phyloP scores from a whole-genome alignment of 2,888 invertebrate species.

The Drosophila lacicola region DNA sequence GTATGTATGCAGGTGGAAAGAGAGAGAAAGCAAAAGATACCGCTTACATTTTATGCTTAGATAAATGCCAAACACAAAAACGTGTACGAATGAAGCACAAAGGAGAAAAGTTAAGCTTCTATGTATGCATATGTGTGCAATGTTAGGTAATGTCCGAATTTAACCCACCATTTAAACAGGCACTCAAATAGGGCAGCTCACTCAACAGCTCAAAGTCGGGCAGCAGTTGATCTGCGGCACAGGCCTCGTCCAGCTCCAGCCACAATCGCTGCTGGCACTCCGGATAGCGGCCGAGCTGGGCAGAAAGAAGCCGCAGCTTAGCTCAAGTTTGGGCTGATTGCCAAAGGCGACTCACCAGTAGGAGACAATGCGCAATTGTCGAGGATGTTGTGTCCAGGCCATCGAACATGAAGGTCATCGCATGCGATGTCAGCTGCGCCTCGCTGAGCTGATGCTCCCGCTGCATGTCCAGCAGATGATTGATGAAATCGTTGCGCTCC shows the following conservation, averaged over 20 bases:
- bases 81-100: background rate
- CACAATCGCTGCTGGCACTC: constrained; percentile 74
- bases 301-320: background rate
- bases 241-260: constrained; percentile 63
- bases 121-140: too few relatives aligned
- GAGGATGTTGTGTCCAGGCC: constrained; percentile 84
- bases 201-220: constrained; percentile 77
- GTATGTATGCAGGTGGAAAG: too few relatives aligned
- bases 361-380: constrained; percentile 79
- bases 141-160: background rate
- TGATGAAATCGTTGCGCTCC: constrained; percentile 81
- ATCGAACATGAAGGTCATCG: constrained; percentile 84
- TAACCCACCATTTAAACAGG: constrained; percentile 81
- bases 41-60: too few relatives aligned
- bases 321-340: too few relatives aligned
- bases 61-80: background rate
- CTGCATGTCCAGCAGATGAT: constrained; percentile 81
- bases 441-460: constrained; percentile 69
- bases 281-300: constrained; percentile 76
- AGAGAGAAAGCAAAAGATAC: background rate
- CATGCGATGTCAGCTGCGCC: constrained; percentile 77
- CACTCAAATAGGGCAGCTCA: constrained; percentile 82
- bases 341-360: constrained; percentile 66
- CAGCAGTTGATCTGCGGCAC: constrained; percentile 47
- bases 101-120: background rate